phyloP scores from a whole-genome alignment of 2,888 invertebrate genomes.

The Rhimphoctona megacephalus region DNA sequence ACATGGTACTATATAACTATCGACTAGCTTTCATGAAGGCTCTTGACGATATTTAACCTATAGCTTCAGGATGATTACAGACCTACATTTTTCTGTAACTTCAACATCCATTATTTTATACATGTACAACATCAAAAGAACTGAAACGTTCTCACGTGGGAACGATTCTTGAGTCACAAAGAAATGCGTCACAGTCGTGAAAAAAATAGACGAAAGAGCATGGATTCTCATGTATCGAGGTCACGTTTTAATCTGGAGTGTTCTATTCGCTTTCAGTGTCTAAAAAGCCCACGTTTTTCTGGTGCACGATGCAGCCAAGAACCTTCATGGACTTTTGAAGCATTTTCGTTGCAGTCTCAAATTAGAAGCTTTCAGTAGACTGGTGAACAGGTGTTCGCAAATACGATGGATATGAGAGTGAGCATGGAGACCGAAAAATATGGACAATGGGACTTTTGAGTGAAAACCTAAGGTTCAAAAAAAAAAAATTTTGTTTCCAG shows the following conservation, averaged over 20 bases:
- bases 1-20: no score
- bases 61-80: background rate
- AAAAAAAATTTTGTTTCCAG: background rate
- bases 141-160: background rate
- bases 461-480: background rate
- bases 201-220: constrained; percentile 14
- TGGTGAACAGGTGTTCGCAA: constrained; percentile 55
- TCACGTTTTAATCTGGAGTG: constrained; percentile 64
- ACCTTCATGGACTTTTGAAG: constrained; percentile 32
- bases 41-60: background rate
- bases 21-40: no score
- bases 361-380: constrained; percentile 55
- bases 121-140: background rate
- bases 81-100: background rate
- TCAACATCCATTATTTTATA: background rate
- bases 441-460: background rate
- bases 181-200: constrained; percentile 3
- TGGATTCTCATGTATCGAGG: constrained; percentile 53
- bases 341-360: constrained; percentile 54
- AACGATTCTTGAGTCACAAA: constrained; percentile 16
- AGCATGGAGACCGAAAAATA: background rate
- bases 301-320: constrained; percentile 19
- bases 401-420: constrained; percentile 2
- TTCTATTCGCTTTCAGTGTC: constrained; percentile 29
- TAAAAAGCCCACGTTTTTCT: constrained; percentile 37